These are phyloP conservation scores for Tyria jacobaeae DNA, from an alignment of 2,888 invertebrate genomes.

Conservation along the genomic window DNA sequence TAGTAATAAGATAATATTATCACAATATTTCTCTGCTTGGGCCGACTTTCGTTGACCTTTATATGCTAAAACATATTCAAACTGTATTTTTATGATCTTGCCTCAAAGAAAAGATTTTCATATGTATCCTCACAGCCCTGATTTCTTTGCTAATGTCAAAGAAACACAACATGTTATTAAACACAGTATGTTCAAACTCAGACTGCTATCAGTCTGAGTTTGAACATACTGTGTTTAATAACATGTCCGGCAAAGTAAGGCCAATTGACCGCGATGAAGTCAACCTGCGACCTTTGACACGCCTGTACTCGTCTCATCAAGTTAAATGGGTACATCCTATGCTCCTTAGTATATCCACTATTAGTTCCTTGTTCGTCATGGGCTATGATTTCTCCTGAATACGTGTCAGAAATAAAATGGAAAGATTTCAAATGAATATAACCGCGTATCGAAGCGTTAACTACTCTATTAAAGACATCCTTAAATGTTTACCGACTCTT, in stretches of 20 bases:
- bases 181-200: no score
- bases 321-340: slow-evolving; percentile 71
- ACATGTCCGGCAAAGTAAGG: slow-evolving; percentile 21
- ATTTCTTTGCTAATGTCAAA: neutral
- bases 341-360: slow-evolving; percentile 44
- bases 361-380: slow-evolving; percentile 37
- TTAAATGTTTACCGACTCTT: neutral
- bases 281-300: slow-evolving; percentile 64
- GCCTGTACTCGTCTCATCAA: slow-evolving; percentile 51
- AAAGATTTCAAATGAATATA: neutral
- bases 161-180: no score
- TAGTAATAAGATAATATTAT: neutral
- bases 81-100: neutral
- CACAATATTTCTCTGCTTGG: neutral
- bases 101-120: neutral
- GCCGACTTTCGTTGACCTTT: neutral
- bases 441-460: no score
- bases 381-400: slow-evolving; percentile 26
- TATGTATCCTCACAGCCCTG: neutral
- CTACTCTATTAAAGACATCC: neutral
- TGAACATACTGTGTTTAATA: slow-evolving; percentile 7
- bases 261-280: slow-evolving; percentile 48
- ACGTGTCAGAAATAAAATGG: neutral
- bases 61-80: neutral
- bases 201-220: no score